Conservation (phyloP, 2,888 invertebrate species). For the Epinotia brunnichana region DNA sequence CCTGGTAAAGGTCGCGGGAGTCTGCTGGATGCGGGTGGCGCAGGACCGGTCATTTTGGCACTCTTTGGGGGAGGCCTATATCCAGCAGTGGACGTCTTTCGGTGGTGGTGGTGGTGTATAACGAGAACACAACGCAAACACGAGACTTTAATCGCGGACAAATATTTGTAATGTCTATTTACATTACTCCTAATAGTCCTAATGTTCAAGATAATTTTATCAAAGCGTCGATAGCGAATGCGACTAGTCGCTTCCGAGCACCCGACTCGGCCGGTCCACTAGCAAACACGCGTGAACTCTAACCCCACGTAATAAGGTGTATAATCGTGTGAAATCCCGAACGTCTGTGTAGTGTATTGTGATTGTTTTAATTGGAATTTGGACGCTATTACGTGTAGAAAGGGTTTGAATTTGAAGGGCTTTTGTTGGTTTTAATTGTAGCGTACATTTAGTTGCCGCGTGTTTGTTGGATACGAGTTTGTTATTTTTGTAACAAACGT, state of each 20-base stretch:
- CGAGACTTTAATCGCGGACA: not conserved
- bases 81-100: too few species aligned
- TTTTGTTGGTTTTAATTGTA: not conserved
- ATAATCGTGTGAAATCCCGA: not conserved
- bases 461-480: slow-evolving; percentile 10
- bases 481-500: not conserved
- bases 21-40: too few species aligned
- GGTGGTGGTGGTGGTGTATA: too few species aligned
- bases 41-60: too few species aligned
- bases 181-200: slow-evolving; percentile 30
- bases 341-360: slow-evolving; percentile 1
- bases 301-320: not conserved
- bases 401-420: not conserved
- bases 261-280: slow-evolving; percentile 3
- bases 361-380: slow-evolving; percentile 8
- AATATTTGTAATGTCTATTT: slow-evolving; percentile 30
- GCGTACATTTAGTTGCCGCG: not conserved
- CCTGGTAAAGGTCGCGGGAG: too few species aligned
- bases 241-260: slow-evolving; percentile 11
- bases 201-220: slow-evolving; percentile 39
- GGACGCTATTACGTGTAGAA: not conserved
- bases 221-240: slow-evolving; percentile 18
- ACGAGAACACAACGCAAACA: too few species aligned
- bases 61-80: too few species aligned
- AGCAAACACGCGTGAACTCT: not conserved